Conservation (phyloP, 2,797 vertebrate species). For the Anguilla obscura region DNA sequence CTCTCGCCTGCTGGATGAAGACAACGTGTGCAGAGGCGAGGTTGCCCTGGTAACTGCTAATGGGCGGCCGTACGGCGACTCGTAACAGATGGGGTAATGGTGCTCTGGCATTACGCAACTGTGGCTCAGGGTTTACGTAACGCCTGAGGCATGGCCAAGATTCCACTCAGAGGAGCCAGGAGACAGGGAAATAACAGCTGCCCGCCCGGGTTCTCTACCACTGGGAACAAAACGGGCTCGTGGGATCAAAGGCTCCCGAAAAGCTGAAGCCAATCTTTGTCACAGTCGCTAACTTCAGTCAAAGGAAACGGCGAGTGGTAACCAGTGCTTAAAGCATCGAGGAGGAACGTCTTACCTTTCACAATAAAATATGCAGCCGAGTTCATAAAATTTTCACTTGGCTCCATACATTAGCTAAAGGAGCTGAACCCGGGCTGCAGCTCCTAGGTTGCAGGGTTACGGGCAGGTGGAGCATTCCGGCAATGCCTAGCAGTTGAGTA, state of each 20-base stretch:
- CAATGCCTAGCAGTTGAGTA: not conserved
- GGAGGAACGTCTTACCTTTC: conserved; percentile 4
- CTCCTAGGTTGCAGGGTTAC: not conserved
- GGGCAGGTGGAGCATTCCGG: not conserved
- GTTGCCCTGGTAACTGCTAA: conserved; percentile 2
- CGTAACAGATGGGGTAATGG: not conserved
- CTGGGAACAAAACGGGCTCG: not conserved
- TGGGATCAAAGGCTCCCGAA: not conserved
- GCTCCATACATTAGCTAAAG: not conserved
- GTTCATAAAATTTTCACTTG: not conserved
- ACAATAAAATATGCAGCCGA: not conserved
- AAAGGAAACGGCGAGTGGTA: not conserved
- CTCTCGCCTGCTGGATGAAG: not conserved
- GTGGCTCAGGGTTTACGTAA: conserved; percentile 33
- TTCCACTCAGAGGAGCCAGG: conserved; percentile 23
- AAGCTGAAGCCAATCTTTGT: not conserved
- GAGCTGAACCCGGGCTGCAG: not conserved
- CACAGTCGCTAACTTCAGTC: not conserved
- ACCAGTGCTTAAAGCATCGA: not conserved
- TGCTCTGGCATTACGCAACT: conserved; percentile 18
- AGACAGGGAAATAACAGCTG: conserved; percentile 20
- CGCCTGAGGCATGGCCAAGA: conserved; percentile 36
- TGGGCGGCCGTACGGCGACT: not conserved
- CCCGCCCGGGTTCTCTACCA: not conserved
- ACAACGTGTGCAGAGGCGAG: not conserved